These are phyloP conservation scores for Pristionchus mayeri DNA, from an alignment of 2,888 invertebrate species.

Conservation along the genomic window DNA sequence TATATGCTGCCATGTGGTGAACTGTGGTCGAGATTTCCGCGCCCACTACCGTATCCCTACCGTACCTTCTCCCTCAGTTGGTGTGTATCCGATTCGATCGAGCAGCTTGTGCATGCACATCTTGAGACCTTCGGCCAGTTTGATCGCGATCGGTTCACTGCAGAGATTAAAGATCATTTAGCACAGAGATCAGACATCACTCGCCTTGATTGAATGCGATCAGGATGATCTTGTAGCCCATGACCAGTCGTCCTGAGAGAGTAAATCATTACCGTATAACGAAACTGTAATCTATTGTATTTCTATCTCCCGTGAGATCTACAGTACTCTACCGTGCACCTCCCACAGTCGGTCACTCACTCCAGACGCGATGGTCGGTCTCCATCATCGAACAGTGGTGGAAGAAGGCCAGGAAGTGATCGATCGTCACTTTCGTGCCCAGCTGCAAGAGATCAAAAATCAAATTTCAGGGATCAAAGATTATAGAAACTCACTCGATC, in stretches of 20 bases:
- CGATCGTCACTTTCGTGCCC: neutral
- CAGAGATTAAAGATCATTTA: neutral
- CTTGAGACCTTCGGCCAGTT: neutral
- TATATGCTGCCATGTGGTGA: too few relatives aligned
- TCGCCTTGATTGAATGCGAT: neutral
- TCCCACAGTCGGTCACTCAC: neutral
- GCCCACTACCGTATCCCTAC: neutral
- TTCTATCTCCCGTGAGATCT: neutral
- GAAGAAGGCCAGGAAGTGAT: conserved; percentile 8
- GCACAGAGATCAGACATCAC: neutral
- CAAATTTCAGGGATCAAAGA: neutral
- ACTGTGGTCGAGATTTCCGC: too few relatives aligned
- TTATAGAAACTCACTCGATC: neutral
- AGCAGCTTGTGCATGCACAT: neutral
- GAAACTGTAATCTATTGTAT: neutral
- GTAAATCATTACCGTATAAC: neutral
- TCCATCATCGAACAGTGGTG: neutral
- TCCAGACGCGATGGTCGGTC: conserved; percentile 3
- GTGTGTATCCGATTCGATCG: neutral
- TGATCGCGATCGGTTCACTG: conserved; percentile 2
- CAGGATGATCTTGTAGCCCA: neutral
- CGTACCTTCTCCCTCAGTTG: neutral
- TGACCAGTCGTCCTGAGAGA: neutral
- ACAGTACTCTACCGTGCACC: neutral
- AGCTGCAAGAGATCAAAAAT: neutral